Evolutionary conservation across 2,888 invertebrate genomes (phyloP).

Genomic region (Synergus umbraculus): DNA sequence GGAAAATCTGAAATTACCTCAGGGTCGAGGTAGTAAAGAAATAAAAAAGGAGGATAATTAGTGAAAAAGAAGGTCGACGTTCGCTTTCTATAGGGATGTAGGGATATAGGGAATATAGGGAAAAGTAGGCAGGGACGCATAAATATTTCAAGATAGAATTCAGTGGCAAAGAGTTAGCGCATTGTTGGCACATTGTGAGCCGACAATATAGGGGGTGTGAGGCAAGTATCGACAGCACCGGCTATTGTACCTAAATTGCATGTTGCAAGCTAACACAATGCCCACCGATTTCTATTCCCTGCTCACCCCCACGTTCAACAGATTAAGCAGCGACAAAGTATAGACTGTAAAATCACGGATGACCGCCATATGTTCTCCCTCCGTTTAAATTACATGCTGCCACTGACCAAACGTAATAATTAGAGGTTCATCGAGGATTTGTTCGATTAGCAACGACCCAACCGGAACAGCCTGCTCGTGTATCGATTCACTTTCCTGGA

Average conservation of each 20-base stretch:
- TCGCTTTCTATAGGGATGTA: background rate
- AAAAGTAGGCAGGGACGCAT: slow-evolving; percentile 44
- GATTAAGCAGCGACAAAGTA: slow-evolving; percentile 58
- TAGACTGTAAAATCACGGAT: slow-evolving; percentile 64
- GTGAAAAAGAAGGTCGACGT: background rate
- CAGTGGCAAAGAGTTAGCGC: slow-evolving; percentile 64
- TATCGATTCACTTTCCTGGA: slow-evolving; percentile 21
- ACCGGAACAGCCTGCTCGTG: slow-evolving; percentile 26
- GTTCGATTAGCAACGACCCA: slow-evolving; percentile 35
- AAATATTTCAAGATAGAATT: slow-evolving; percentile 67
- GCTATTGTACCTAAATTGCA: slow-evolving; percentile 67
- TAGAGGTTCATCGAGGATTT: slow-evolving; percentile 51
- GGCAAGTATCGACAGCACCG: slow-evolving; percentile 48
- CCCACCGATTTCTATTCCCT: slow-evolving; percentile 38
- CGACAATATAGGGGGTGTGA: slow-evolving; percentile 60
- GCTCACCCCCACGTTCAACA: slow-evolving; percentile 44
- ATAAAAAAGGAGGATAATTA: background rate
- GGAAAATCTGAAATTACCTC: background rate
- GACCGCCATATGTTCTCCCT: slow-evolving; percentile 68
- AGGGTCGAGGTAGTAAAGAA: background rate
- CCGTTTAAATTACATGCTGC: slow-evolving; percentile 41
- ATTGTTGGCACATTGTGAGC: slow-evolving; percentile 64
- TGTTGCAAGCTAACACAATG: slow-evolving; percentile 57
- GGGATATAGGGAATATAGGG: background rate
- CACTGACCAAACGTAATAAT: slow-evolving; percentile 48